phyloP scores from a whole-genome alignment of 1,140 invertebrate species.

The Diorhabda sublineata region DNA sequence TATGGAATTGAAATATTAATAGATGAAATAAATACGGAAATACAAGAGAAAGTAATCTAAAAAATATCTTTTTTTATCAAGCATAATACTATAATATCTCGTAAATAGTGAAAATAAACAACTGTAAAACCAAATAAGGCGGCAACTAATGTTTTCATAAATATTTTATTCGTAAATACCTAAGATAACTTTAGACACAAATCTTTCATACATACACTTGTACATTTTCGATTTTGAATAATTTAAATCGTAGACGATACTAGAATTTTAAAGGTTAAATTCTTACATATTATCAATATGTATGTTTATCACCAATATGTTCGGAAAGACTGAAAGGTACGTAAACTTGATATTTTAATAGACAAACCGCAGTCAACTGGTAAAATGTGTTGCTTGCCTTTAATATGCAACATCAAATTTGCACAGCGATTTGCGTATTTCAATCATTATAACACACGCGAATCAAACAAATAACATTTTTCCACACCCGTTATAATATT shows the following conservation, averaged over 20 bases:
- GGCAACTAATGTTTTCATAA: not conserved
- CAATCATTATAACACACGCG: not conserved
- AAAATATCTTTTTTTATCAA: not conserved
- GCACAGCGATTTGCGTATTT: not conserved
- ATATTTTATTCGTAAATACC: slow-evolving; percentile 8
- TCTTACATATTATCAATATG: not conserved
- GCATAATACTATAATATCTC: not conserved
- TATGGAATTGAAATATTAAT: not conserved
- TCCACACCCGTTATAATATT: too few species aligned
- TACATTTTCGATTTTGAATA: slow-evolving; percentile 9
- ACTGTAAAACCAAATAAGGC: slow-evolving; percentile 10
- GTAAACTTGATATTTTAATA: slow-evolving; percentile 8
- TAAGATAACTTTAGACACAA: slow-evolving; percentile 8
- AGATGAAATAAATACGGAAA: not conserved
- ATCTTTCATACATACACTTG: slow-evolving; percentile 5
- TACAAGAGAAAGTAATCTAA: slow-evolving; percentile 1
- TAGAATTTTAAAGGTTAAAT: slow-evolving; percentile 3
- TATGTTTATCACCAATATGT: slow-evolving; percentile 8
- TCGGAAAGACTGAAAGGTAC: not conserved
- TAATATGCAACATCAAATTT: slow-evolving; percentile 1
- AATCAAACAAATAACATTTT: too few species aligned
- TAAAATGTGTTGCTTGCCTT: not conserved
- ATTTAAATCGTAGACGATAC: not conserved
- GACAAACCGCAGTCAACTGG: slow-evolving; percentile 3
- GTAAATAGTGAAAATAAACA: slow-evolving; percentile 3